Evolutionary conservation across 2,888 invertebrate species (phyloP).

Genomic region (Eurytoma adleriae): DNA sequence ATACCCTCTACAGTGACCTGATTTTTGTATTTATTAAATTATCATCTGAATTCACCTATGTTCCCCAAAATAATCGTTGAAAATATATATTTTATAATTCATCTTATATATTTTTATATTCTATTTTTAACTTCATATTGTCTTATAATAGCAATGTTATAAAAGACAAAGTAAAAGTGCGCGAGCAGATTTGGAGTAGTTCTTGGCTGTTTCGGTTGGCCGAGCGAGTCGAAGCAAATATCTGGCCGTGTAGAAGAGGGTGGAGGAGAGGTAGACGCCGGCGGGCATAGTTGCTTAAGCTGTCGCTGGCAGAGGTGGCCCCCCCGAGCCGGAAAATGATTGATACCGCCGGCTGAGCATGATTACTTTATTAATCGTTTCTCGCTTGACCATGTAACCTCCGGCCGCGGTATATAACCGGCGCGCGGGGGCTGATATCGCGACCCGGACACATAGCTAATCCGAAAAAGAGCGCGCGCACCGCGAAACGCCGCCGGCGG

Average conservation of each 20-base stretch:
- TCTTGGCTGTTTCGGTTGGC: too few species aligned
- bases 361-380: conserved; percentile 72
- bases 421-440: not conserved
- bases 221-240: conserved; percentile 1
- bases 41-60: too few species aligned
- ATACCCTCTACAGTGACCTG: too few species aligned
- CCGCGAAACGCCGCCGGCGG: conserved; percentile 7
- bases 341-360: conserved; percentile 68
- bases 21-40: too few species aligned
- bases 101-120: too few species aligned
- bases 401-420: not conserved
- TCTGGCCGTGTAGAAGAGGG: not conserved
- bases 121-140: too few species aligned
- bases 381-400: conserved; percentile 62
- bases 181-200: too few species aligned
- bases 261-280: not conserved
- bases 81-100: too few species aligned
- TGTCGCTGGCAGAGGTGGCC: conserved; percentile 66
- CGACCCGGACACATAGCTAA: conserved; percentile 2
- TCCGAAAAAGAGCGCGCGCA: conserved; percentile 11
- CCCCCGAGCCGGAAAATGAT: conserved; percentile 67
- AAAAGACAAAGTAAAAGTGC: too few species aligned
- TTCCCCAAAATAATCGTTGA: too few species aligned
- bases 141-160: too few species aligned
- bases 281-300: conserved; percentile 49